phyloP scores from a whole-genome alignment of 2,888 invertebrate species.

The Conchocele bisecta region DNA sequence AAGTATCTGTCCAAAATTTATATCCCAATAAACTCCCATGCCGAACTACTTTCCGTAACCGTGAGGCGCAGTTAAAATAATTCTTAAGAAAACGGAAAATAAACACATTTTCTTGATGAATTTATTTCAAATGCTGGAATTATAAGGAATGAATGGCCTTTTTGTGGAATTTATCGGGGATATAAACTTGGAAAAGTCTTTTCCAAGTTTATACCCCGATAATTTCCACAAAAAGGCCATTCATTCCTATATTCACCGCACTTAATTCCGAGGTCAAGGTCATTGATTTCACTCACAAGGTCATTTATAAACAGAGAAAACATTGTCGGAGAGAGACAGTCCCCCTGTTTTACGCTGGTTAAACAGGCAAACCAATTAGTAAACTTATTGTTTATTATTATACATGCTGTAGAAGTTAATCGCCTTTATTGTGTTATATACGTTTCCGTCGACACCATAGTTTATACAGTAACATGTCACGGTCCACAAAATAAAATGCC shows the following conservation, averaged over 20 bases:
- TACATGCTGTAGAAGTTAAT: neutral
- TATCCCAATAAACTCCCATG: too few relatives aligned
- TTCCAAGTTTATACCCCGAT: too few relatives aligned
- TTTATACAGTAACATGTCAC: constrained; percentile 16
- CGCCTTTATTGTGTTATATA: neutral
- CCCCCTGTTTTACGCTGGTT: neutral
- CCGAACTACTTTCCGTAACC: too few relatives aligned
- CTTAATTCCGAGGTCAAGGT: neutral
- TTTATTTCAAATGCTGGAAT: too few relatives aligned
- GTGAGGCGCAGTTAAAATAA: too few relatives aligned
- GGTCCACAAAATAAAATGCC: constrained; percentile 15
- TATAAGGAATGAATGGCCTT: too few relatives aligned
- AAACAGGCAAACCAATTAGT: neutral
- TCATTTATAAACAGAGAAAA: neutral
- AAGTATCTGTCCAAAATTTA: too few relatives aligned
- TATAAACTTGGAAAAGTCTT: too few relatives aligned
- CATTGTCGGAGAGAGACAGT: neutral
- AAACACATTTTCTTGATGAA: too few relatives aligned
- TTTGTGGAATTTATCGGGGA: too few relatives aligned
- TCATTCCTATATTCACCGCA: neutral
- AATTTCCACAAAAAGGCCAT: too few relatives aligned
- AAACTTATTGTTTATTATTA: neutral
- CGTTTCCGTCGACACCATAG: neutral
- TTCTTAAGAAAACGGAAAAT: too few relatives aligned
- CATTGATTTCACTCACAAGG: neutral